phyloP scores from a whole-genome alignment of 2,888 invertebrate genomes.

The Stegophylla sp. region DNA sequence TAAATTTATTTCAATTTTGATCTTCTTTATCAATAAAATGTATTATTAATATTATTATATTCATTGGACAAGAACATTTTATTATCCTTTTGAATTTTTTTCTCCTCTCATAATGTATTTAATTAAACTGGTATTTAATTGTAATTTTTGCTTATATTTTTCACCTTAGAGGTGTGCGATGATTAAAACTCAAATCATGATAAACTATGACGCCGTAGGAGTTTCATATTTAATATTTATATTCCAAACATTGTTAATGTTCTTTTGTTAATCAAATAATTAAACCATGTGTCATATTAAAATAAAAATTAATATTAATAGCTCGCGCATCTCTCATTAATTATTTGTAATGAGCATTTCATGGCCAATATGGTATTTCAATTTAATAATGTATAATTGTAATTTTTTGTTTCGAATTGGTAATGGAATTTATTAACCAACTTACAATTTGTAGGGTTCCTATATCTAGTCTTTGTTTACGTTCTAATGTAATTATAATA shows the following conservation, averaged over 20 bases:
- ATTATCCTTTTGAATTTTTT: slow-evolving; percentile 12
- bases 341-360: background rate
- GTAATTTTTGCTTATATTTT: slow-evolving; percentile 20
- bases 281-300: background rate
- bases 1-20: slow-evolving; percentile 42
- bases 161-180: slow-evolving; percentile 21
- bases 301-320: background rate
- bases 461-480: slow-evolving; percentile 48
- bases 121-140: slow-evolving; percentile 18
- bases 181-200: background rate
- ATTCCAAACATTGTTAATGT: background rate
- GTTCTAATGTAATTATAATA: slow-evolving; percentile 22
- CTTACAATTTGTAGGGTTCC: slow-evolving; percentile 40
- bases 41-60: slow-evolving; percentile 43
- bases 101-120: background rate
- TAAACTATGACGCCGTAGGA: background rate
- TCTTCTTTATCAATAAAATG: slow-evolving; percentile 27
- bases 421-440: background rate
- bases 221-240: background rate
- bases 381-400: background rate
- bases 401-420: background rate
- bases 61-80: slow-evolving; percentile 20
- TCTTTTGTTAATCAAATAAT: background rate
- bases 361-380: background rate
- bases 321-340: slow-evolving; percentile 8